A percentile compares a stretch with the other conserved stretches of the same genome.
Conservation (phyloP, 1,140 invertebrate species). For the Pogonomyrmex barbatus region DNA sequence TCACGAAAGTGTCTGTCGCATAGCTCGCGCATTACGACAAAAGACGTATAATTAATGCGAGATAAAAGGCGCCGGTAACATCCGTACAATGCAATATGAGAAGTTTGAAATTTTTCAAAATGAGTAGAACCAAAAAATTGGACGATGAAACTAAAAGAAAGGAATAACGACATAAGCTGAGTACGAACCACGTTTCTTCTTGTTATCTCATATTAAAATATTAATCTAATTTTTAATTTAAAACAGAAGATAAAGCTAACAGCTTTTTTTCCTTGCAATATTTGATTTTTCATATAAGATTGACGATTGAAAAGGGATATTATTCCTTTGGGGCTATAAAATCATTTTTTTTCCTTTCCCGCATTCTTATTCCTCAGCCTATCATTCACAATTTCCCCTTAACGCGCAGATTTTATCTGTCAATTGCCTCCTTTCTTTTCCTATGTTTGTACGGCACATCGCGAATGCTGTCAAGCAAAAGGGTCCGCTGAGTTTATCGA, state of each 20-base stretch:
- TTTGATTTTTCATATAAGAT: constrained; percentile 16
- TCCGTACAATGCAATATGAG: background rate
- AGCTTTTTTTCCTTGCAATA: background rate
- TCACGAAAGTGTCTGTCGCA: constrained; percentile 40
- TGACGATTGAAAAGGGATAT: background rate
- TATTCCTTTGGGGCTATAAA: constrained; percentile 17
- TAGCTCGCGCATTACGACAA: constrained; percentile 6
- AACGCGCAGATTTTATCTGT: constrained; percentile 37
- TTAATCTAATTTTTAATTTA: background rate
- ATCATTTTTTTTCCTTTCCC: constrained; percentile 1
- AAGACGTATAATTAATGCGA: background rate
- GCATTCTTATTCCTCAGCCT: background rate
- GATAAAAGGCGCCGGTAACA: background rate
- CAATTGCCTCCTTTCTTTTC: constrained; percentile 15
- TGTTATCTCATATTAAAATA: background rate
- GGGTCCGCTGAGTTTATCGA: constrained; percentile 35
- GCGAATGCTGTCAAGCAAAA: constrained; percentile 39
- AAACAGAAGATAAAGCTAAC: background rate
- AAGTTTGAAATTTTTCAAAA: background rate
- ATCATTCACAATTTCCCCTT: constrained; percentile 23
- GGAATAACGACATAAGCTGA: background rate
- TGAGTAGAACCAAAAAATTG: background rate
- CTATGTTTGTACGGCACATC: background rate
- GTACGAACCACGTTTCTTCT: background rate
- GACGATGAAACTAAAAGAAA: background rate